Evolutionary conservation across 2,888 invertebrate genomes (phyloP), one percentile per base, ranked within the genome.

Genomic region (Atethmia centrago): DNA sequence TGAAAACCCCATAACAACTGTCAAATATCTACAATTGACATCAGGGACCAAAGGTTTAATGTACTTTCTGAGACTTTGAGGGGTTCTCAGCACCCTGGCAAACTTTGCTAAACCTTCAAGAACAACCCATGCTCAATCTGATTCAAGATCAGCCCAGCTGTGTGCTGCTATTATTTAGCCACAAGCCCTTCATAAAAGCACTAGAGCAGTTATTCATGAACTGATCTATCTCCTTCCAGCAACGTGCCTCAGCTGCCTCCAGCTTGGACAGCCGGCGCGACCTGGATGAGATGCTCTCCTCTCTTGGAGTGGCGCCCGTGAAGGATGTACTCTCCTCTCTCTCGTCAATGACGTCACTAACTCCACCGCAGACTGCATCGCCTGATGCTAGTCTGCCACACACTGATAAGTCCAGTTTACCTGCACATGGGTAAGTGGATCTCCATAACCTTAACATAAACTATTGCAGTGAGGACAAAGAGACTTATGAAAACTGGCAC

Each of bases 301-400:
- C 98, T 1, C 95, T 99, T 68, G 99, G 98, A 63, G 98, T 99
- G 85, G 98, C 98, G 4, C 98, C 99, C 0, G 98, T 98, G 42
- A 98, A 98, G 89, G 98, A 98, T 93, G 98, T 98, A 10, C 94
- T 98, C 66, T 98, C 98, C 1, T 98, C 98, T 73, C 97, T 98
- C 59, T 98, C 98, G 0, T 98, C 98, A 83, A 97, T 98, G 92
- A 98, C 98, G 86, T 98, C 98, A 16, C 94, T 98, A 63, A 98
- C 98, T 21, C 98, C 98, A 2, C 98, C 98, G 84, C 98, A 98
- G 89, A 98, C 98, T 67, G 97, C 97, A 73, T 98, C 98, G 51
- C 98, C 98, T 0, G 98, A 98, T 89, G 97, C 97, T 82, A 98
- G 98, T 89, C 95, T 98, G 81, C 98, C 98, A 82, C 97, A 97